Conservation (phyloP, 2,113 vertebrate genomes). For the Phyllopteryx taeniolatus region DNA sequence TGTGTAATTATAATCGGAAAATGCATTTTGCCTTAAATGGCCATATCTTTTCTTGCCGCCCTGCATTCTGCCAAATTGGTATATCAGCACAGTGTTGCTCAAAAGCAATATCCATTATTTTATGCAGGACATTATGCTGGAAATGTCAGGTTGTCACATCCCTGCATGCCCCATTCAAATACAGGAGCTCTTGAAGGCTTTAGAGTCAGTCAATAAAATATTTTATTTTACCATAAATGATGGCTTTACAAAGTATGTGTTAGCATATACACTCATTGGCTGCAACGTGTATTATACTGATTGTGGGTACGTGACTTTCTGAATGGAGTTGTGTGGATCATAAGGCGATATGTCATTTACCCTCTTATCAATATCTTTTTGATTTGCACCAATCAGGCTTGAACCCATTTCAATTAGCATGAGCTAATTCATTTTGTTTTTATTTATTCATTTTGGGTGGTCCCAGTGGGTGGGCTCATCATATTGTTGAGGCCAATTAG, state of each 20-base stretch:
- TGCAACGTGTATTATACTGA: too few relatives aligned
- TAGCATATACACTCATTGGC: too few relatives aligned
- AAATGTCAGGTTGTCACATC: constrained; percentile 23
- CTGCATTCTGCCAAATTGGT: too few relatives aligned
- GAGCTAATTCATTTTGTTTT: constrained; percentile 99
- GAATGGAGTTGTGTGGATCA: too few relatives aligned
- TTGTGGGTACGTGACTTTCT: too few relatives aligned
- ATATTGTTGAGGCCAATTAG: constrained; percentile 99
- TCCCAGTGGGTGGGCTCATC: constrained; percentile 98
- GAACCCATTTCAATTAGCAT: constrained; percentile 87
- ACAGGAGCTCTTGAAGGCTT: constrained; percentile 10
- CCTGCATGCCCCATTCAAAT: not conserved
- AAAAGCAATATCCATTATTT: not conserved
- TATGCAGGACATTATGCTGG: constrained; percentile 3
- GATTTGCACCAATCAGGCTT: not conserved
- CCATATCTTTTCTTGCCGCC: too few relatives aligned
- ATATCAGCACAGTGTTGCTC: too few relatives aligned
- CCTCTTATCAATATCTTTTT: too few relatives aligned
- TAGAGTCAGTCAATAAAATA: constrained; percentile 16
- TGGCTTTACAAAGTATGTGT: too few relatives aligned
- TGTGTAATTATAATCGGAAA: not conserved
- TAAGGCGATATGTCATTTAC: too few relatives aligned
- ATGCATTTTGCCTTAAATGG: not conserved
- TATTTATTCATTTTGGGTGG: constrained; percentile 95
- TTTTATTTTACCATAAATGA: constrained; percentile 2